Conservation (phyloP, 2,888 invertebrate species). For the Frankliniella fusca region DNA sequence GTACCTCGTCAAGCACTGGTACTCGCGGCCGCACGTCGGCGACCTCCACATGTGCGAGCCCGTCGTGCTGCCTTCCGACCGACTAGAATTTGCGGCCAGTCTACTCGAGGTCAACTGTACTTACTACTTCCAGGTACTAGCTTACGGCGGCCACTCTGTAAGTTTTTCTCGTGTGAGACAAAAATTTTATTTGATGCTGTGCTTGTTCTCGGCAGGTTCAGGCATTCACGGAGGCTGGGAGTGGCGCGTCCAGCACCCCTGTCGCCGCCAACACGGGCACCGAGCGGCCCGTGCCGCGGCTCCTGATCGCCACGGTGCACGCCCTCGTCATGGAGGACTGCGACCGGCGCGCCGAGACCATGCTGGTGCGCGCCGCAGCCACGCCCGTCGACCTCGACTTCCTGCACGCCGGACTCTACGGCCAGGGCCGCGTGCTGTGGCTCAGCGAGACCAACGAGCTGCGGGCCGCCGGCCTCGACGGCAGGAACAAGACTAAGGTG, state of each 20-base stretch:
- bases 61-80: constrained; percentile 44
- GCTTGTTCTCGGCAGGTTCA: constrained; percentile 57
- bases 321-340: constrained; percentile 71
- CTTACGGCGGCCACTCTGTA: too few relatives aligned
- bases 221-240: constrained; percentile 74
- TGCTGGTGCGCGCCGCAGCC: constrained; percentile 59
- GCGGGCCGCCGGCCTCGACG: constrained; percentile 58
- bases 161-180: constrained; percentile 2
- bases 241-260: constrained; percentile 63
- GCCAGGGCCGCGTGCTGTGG: constrained; percentile 39
- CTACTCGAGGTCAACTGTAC: constrained; percentile 58
- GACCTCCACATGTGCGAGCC: constrained; percentile 53
- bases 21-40: constrained; percentile 48
- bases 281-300: constrained; percentile 72
- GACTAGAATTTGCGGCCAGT: constrained; percentile 56
- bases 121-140: constrained; percentile 62
- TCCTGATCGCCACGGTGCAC: constrained; percentile 69
- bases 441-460: constrained; percentile 67
- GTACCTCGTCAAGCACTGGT: constrained; percentile 71
- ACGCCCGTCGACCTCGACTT: constrained; percentile 66
- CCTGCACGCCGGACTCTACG: constrained; percentile 7
- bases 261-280: constrained; percentile 63
- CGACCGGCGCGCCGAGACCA: constrained; percentile 62
- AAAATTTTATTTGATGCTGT: constrained; percentile 35
- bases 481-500: constrained; percentile 46